Percentiles rank a stretch among this genome's conserved stretches.
These are phyloP conservation scores for Apis dorsata DNA, from an alignment of 1,140 invertebrate genomes.

Conservation along the genomic window DNA sequence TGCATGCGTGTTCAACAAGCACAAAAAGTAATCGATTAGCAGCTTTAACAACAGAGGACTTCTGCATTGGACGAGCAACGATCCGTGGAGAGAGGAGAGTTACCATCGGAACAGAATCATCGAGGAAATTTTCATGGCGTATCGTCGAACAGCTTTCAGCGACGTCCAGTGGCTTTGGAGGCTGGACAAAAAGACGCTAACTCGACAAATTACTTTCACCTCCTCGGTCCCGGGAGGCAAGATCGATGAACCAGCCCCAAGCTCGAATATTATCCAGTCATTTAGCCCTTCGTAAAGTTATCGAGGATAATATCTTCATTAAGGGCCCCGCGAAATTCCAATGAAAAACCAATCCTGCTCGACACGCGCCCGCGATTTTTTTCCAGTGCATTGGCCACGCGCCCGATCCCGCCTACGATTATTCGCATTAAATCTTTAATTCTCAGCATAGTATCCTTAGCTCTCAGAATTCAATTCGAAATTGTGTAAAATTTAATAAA, in stretches of 20 bases:
- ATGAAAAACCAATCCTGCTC: constrained; percentile 11
- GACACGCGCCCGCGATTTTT: background rate
- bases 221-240: constrained; percentile 18
- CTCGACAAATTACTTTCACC: constrained; percentile 41
- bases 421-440: too few relatives aligned
- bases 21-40: background rate
- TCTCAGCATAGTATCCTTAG: too few relatives aligned
- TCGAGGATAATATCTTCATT: constrained; percentile 38
- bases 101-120: background rate
- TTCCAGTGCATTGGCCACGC: too few relatives aligned
- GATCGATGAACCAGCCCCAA: constrained; percentile 21
- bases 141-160: background rate
- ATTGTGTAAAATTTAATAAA: too few relatives aligned
- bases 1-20: too few relatives aligned
- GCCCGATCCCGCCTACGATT: too few relatives aligned
- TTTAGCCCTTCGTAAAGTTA: constrained; percentile 22
- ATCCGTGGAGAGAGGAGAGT: background rate
- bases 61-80: background rate
- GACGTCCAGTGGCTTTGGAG: background rate
- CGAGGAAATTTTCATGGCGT: constrained; percentile 2
- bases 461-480: too few relatives aligned
- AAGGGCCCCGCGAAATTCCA: background rate
- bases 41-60: background rate
- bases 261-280: constrained; percentile 37
- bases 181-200: constrained; percentile 26